Evolutionary conservation across 2,797 vertebrate genomes (phyloP).

Genomic region (Fistularia commersonii): DNA sequence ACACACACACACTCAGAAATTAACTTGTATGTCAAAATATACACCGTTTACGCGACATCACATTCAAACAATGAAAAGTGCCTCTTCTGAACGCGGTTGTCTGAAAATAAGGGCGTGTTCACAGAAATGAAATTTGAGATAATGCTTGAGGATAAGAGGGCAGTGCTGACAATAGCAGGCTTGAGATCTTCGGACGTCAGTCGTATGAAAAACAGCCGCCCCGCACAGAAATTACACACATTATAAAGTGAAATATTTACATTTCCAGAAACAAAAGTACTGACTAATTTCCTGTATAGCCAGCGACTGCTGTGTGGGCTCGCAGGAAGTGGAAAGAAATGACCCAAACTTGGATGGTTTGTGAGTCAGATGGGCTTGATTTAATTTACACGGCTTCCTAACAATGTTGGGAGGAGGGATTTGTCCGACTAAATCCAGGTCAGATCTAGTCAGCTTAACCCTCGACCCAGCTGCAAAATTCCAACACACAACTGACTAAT

Average conservation of each 20-base stretch:
- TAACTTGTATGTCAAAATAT: slow-evolving; percentile 15
- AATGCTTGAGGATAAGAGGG: slow-evolving; percentile 52
- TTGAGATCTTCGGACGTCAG: slow-evolving; percentile 46
- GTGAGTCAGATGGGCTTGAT: slow-evolving; percentile 31
- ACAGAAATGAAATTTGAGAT: slow-evolving; percentile 23
- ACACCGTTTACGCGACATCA: slow-evolving; percentile 23
- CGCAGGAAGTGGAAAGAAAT: slow-evolving; percentile 42
- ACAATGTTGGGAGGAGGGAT: slow-evolving; percentile 47
- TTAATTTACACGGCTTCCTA: slow-evolving; percentile 35
- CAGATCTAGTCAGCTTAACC: slow-evolving; percentile 47
- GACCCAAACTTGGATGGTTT: slow-evolving; percentile 39
- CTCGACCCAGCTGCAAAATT: slow-evolving; percentile 35
- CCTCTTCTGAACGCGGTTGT: slow-evolving; percentile 15
- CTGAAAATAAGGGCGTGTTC: slow-evolving; percentile 12
- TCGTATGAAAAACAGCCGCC: slow-evolving; percentile 20
- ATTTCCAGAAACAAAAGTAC: slow-evolving; percentile 36
- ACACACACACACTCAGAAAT: neutral
- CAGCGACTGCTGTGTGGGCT: slow-evolving; percentile 21
- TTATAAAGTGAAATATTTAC: slow-evolving; percentile 3
- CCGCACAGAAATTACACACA: slow-evolving; percentile 14
- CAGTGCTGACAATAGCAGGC: slow-evolving; percentile 35
- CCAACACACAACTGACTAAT: slow-evolving; percentile 18
- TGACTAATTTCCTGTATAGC: slow-evolving; percentile 42
- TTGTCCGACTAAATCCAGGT: slow-evolving; percentile 55
- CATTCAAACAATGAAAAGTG: slow-evolving; percentile 12